phyloP scores from a whole-genome alignment of 2,888 invertebrate genomes.

The Tupiocoris notatus region DNA sequence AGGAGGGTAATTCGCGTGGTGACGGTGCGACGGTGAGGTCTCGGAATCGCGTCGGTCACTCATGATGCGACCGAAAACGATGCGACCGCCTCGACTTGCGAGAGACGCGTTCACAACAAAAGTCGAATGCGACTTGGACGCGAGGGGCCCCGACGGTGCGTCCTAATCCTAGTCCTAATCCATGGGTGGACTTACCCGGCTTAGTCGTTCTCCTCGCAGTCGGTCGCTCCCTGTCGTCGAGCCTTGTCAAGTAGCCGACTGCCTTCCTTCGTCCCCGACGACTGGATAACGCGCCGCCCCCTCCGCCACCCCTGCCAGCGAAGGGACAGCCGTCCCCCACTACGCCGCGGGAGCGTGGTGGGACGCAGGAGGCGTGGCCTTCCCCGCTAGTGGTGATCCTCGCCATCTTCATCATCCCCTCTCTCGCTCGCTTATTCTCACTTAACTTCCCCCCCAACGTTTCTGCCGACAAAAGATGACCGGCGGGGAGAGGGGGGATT shows the following conservation, averaged over 20 bases:
- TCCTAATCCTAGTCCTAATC: slow-evolving; percentile 36
- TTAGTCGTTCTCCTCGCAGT: slow-evolving; percentile 27
- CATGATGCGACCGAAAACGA: not conserved
- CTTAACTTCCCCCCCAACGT: not conserved
- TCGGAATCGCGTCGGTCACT: not conserved
- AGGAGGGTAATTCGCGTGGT: no score
- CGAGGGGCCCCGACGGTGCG: not conserved
- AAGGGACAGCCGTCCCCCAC: not conserved
- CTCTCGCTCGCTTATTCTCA: not conserved
- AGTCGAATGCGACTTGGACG: not conserved
- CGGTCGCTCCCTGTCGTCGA: slow-evolving; percentile 24
- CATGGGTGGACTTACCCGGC: slow-evolving; percentile 40
- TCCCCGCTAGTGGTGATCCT: slow-evolving; percentile 6
- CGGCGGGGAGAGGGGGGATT: not conserved
- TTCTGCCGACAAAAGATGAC: not conserved
- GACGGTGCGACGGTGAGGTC: not conserved
- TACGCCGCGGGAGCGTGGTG: slow-evolving; percentile 17
- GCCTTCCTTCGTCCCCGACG: slow-evolving; percentile 39
- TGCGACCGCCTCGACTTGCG: not conserved
- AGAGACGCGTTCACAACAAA: not conserved
- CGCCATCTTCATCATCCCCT: slow-evolving; percentile 36
- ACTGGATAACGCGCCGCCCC: slow-evolving; percentile 40
- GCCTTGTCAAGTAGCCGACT: slow-evolving; percentile 40
- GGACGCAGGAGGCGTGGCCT: no score
- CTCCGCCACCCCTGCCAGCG: not conserved